These are phyloP conservation scores for Ammospiza nelsoni DNA, from an alignment of 2,113 vertebrate genomes.

Conservation along the genomic window DNA sequence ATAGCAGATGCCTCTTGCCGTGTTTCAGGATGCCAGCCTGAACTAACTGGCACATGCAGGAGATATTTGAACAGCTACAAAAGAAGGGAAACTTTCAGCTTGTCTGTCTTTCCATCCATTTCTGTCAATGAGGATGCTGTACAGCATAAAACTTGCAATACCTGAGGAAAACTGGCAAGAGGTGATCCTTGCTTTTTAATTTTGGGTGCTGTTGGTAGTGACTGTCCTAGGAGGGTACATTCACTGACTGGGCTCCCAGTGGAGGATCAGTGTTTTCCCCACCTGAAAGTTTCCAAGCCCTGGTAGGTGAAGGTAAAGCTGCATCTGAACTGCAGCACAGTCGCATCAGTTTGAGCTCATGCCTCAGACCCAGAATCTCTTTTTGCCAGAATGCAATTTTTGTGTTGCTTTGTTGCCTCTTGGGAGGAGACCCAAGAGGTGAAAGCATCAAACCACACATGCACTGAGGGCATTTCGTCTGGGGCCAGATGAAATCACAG, in stretches of 20 bases:
- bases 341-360: neutral
- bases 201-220: neutral
- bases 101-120: neutral
- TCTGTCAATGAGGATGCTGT: neutral
- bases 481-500: neutral
- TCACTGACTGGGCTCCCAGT: neutral
- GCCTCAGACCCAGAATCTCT: neutral
- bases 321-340: neutral
- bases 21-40: neutral
- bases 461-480: rapidly evolving
- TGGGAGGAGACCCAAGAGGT: neutral
- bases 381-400: neutral
- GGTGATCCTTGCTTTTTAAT: neutral
- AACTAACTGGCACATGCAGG: neutral
- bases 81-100: neutral
- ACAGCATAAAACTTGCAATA: neutral
- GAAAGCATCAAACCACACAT: neutral
- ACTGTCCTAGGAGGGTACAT: neutral
- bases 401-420: neutral
- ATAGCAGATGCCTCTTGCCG: neutral
- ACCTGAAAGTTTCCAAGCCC: neutral
- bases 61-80: neutral
- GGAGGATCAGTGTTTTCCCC: neutral
- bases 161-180: neutral
- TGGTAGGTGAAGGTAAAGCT: neutral